Base-by-base conservation (phyloP, 2,797 vertebrate species). In the Kryptolebias ocellatus region DNA sequence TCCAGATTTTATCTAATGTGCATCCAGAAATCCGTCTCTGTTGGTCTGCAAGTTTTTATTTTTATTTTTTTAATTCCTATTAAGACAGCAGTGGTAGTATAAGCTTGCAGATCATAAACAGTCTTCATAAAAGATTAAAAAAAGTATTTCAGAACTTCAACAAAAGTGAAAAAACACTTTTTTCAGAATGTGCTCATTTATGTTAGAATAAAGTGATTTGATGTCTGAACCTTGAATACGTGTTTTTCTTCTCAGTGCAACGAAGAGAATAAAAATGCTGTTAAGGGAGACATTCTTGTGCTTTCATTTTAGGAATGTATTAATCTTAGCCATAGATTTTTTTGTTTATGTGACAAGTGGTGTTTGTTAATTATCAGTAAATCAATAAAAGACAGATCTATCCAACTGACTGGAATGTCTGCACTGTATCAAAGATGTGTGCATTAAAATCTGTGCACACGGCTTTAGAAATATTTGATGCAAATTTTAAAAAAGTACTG, bases 271-370 rank as follows among this genome's bases (percentile, higher is more conserved):
- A 6, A 9, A 45, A 58, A 17, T 10, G 20, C 9, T 10, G 28
- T 28, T 4, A 45, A 45, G 10, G 24, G 15, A 20, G 7, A 8
- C 28, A 8, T 53, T 53, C 27, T 28, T 53, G 24, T 53, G 3
- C 16, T 51, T n/a, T n/a, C 9, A 29, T 7, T 24, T 59, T 14
- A 31, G 20, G 28, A 52, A 63, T 44, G 16, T 24, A 42, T 53
- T 11, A 24, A 45, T 53, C 3, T 63, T n/a, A 44, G 6, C 16
- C 20, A 53, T 53, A 3, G 17, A 63, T 6, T 53, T 28, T 14
- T 64, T 49, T 49, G 29, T 65, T 49, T 17, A 55, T 50, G 50
- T 31, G 18, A 44, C 34, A 58, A 44, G n/a, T 12, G 12, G 10
- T 42, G 50, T 28, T 29, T 29, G 28, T 12, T 47, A 29, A 20